Evolutionary conservation across 2,888 invertebrate genomes (phyloP), one percentile per base, ranked within the genome.

Genomic region (Lathronympha strigana): DNA sequence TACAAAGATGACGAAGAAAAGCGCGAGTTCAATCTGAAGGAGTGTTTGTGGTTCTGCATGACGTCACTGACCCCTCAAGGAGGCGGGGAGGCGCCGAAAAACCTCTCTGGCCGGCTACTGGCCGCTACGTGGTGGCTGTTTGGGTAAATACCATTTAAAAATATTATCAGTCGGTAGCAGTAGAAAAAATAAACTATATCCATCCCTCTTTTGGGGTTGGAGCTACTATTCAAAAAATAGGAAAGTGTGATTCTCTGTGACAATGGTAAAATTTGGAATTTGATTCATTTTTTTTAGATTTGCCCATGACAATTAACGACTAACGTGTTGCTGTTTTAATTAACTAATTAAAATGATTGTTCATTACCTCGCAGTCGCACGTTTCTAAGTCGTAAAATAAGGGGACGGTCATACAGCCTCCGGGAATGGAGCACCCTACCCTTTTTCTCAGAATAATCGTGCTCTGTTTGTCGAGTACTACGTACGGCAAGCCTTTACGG

Each of bases 81-180:
- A 0, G 98, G 98, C 0, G 98, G 98, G 0, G 98, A 98, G 85
- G 98, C 98, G 0, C 98, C 98, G 0, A 98, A 98, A 84, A 99
- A 99, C 85, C 92, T 99, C 0, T 98, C 98, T 0, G 99, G 99
- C 0, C 94, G 99, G 55, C 90, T 99, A 11, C 96, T 99, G 0
- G 99, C 99, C 0, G 99, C 99, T 1, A 99, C 99, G 0, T 99
- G 98, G 99, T 99, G 99, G 99, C 92, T 99, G 23, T 99, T 99
- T 87, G 98, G 99, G 94, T 94, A 53, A 36, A 80, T 72, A 38
- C 31, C 43, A 31, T 60, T 51, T 53, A 53, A 36, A 33, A n/a
- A 17, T 50, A 21, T n/a, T 25, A 13, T n/a, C n/a, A n/a, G n/a
- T n/a, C n/a, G n/a, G n/a, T n/a, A n/a, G n/a, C n/a, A n/a, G n/a